Evolutionary conservation across 2,113 vertebrate species (phyloP), one percentile per base, ranked within the genome.

Genomic region (Lipophrys pholis): DNA sequence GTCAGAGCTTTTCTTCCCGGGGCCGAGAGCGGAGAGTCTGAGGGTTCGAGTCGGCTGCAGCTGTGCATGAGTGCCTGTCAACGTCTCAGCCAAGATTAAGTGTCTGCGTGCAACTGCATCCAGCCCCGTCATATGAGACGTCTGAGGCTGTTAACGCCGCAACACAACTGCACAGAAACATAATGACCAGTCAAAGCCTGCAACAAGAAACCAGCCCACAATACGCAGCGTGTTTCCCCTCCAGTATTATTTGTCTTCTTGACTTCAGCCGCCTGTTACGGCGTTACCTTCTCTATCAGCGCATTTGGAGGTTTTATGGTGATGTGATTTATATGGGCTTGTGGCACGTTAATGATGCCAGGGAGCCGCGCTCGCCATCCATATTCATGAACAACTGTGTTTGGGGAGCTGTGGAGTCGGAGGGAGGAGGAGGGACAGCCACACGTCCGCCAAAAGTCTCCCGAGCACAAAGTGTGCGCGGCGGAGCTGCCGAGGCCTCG

Each of bases 321-420:
- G 87, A 89, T 89, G 87, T 92, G 91, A 93, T 94, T 92, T 94
- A 93, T 93, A 87, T 89, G 81, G 82, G 88, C 87, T 92, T 86
- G 90, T 84, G 86, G 91, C 92, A 93, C 74, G 71, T 93, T 94
- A 93, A 93, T 91, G 91, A 91, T 91, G 86, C 90, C 90, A 90
- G 87, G 80, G 85, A 91, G 85, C 85, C 80, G 81, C 74, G 83
- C 86, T 83, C 86, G 77, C 30, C 74, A 94, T 94, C 88, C 91
- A 94, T 94, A 94, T 94, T 94, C 93, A 94, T 94, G 92, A 94
- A 93, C 93, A 94, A 94, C 93, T 94, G 93, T 92, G 92, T 90
- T 80, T 84, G 81, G 84, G 89, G 86, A 87, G 81, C 75, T 62
- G 76, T 36, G 35, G 84, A 71, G 59, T 83, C 64, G 73, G 76